phyloP scores from a whole-genome alignment of 2,113 vertebrate genomes.

The Mus musculus region DNA sequence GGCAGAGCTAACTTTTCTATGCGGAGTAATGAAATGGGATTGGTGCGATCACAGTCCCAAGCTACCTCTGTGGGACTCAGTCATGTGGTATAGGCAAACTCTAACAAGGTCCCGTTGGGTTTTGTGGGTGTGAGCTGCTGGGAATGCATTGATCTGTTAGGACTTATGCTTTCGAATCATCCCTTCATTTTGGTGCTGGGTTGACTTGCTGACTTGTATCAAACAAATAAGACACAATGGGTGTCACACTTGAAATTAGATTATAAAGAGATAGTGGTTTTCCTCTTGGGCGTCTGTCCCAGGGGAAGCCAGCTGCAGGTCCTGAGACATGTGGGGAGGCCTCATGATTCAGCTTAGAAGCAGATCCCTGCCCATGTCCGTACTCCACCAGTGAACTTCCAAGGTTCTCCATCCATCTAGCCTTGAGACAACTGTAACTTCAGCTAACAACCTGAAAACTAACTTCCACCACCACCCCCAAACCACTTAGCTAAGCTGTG shows the following conservation, averaged over 20 bases:
- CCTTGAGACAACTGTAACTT: neutral
- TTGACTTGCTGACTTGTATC: neutral
- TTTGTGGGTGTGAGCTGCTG: neutral
- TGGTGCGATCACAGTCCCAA: neutral
- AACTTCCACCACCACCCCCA: neutral
- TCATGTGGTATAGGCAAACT: neutral
- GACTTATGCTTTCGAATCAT: neutral
- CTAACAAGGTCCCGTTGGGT: neutral
- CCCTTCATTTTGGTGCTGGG: neutral
- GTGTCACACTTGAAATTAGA: neutral
- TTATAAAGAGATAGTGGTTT: neutral
- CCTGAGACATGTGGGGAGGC: neutral
- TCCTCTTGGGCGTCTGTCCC: neutral
- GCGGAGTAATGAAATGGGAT: neutral
- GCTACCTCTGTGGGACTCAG: neutral
- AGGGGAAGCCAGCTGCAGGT: neutral
- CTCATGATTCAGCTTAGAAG: neutral
- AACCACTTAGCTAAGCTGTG: neutral
- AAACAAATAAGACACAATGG: slow-evolving; percentile 14
- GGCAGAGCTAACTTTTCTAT: neutral
- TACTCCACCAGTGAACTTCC: neutral
- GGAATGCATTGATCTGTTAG: neutral
- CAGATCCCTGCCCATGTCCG: neutral
- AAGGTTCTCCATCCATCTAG: neutral
- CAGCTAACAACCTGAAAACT: neutral